Evolutionary conservation across 2,797 vertebrate genomes (phyloP), one percentile per base, ranked within the genome.

Genomic region (Hipposideros larvatus): DNA sequence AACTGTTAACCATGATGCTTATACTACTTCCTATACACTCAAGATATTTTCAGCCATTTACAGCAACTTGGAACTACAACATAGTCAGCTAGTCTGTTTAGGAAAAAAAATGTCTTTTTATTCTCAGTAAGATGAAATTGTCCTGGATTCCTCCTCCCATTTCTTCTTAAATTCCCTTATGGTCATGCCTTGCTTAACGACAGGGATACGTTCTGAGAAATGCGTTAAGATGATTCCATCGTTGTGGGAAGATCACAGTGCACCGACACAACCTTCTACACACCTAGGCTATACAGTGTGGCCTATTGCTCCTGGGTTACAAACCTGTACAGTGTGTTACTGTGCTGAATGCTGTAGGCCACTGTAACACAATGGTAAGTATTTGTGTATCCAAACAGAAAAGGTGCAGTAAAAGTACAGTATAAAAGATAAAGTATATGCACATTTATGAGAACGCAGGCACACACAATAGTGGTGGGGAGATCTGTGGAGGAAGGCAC

Each of bases 61-160:
- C 5, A 68, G 73, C 73, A 95, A 94, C 66, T 31, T 68, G 48
- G 94, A 95, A 94, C 46, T 94, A 46, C 10, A 88, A 77, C 41
- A 70, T 19, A 37, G 11, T 73, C 18, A 79, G 51, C 57, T 82
- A 34, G 61, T 48, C 46, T 93, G 21, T 73, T 71, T 37, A 19
- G 48, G 24, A 41, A 66, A 91, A 88, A 88, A 43, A 43, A 82
- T 19, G 28, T 55, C 41, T 68, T 80, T 87, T 66, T 43, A 46
- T 83, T 87, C 26, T 84, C n/a, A 24, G 7, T 48, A 78, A 79
- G 53, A 55, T 71, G 71, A 90, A 80, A 16, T 2, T 82, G 51
- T 86, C 21, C 78, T 48, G n/a, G 59, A 34, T 77, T 95, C 15
- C 53, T 84, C 51, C 57, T 70, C 37, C 31, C 34, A 84, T 71